These are phyloP conservation scores for Paguma larvata DNA, from an alignment of 2,797 vertebrate genomes.

Conservation along the genomic window DNA sequence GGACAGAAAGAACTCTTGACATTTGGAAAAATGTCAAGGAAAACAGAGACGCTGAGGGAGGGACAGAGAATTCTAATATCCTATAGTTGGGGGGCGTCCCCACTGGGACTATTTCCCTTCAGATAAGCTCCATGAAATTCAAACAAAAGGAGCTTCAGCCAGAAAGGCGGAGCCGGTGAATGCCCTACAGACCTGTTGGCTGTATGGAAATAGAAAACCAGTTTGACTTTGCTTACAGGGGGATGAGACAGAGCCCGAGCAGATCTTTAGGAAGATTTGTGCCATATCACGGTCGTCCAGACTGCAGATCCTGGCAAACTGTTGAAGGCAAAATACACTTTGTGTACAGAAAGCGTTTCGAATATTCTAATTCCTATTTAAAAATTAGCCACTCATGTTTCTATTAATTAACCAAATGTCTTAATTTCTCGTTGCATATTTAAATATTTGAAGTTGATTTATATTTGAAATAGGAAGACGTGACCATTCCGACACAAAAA, in stretches of 20 bases:
- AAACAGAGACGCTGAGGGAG: neutral
- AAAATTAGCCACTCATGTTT: neutral
- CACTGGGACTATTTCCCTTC: accelerated
- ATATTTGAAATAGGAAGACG: neutral
- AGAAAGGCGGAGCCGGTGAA: neutral
- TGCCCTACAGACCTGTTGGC: accelerated
- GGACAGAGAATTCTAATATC: neutral
- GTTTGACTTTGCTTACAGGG: neutral
- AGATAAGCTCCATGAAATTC: neutral
- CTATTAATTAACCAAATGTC: neutral
- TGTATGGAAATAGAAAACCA: neutral
- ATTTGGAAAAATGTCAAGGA: constrained; percentile 46
- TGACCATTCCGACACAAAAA: neutral
- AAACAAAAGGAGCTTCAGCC: neutral
- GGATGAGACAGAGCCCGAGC: neutral
- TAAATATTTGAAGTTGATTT: neutral
- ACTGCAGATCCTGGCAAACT: neutral
- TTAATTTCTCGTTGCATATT: neutral
- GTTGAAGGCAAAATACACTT: neutral
- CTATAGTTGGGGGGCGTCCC: neutral
- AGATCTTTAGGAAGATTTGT: neutral
- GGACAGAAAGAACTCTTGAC: neutral
- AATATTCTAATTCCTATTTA: neutral
- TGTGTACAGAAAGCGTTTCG: neutral
- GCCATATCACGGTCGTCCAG: accelerated